These are phyloP conservation scores for Bombus pyrosoma DNA, from an alignment of 1,140 invertebrate species.

Conservation along the genomic window DNA sequence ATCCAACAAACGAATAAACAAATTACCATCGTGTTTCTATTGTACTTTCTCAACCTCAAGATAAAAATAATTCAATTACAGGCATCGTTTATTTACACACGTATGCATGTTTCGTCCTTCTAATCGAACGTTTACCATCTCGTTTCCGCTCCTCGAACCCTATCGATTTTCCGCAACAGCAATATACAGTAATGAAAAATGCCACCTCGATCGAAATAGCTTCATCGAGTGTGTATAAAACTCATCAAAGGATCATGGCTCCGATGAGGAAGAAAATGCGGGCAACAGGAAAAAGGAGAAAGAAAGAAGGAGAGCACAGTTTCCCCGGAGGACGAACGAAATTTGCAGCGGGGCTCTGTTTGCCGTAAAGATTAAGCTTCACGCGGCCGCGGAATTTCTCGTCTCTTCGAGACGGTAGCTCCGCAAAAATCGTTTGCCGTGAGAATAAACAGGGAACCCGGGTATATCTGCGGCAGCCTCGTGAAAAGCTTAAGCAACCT, in stretches of 20 bases:
- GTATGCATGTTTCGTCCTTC: too few species aligned
- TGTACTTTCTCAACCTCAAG: not conserved
- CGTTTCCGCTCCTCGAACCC: not conserved
- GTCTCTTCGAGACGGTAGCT: not conserved
- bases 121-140: not conserved
- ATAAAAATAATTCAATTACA: not conserved
- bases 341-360: not conserved
- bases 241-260: not conserved
- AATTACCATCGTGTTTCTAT: not conserved
- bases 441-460: constrained; percentile 52
- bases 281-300: not conserved
- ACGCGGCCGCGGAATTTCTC: constrained; percentile 4
- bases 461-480: constrained; percentile 48
- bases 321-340: not conserved
- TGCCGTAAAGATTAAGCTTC: constrained; percentile 45
- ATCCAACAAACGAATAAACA: not conserved
- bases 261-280: not conserved
- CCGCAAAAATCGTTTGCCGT: constrained; percentile 60
- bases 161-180: not conserved
- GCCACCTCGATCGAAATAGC: too few species aligned
- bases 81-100: too few species aligned
- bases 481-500: constrained; percentile 65
- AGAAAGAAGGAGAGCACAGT: not conserved
- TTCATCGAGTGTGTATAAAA: not conserved
- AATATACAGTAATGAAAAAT: not conserved